Evolutionary conservation across 2,888 invertebrate species (phyloP).

Genomic region (Leptinotarsa peninsularis): DNA sequence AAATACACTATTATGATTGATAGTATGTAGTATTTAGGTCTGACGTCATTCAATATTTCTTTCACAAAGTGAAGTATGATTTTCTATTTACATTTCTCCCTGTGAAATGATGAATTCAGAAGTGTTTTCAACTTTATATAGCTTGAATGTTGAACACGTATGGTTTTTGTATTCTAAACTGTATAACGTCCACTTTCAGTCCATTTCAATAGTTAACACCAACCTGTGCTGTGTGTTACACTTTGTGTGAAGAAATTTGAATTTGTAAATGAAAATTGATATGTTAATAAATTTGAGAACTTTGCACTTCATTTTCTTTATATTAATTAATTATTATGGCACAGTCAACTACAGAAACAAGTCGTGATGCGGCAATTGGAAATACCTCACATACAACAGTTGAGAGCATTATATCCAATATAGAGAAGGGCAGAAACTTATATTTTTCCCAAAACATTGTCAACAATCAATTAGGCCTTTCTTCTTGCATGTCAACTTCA

Average conservation of each 20-base stretch:
- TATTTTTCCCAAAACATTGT: no score
- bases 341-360: no score
- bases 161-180: neutral
- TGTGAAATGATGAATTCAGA: slow-evolving; percentile 1
- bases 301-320: neutral
- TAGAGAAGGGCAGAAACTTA: no score
- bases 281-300: slow-evolving; percentile 1
- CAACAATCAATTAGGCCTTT: no score
- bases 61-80: neutral
- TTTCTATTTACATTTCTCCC: neutral
- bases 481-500: no score
- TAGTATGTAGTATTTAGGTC: neutral
- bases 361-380: no score
- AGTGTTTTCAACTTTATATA: neutral
- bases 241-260: neutral
- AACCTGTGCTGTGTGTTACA: neutral
- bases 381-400: no score
- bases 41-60: neutral
- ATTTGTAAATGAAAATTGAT: neutral
- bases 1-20: neutral
- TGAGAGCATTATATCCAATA: no score
- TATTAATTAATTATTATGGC: no score
- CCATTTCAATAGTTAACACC: neutral
- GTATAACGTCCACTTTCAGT: neutral
- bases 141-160: neutral